Evolutionary conservation across 92 coral and sea anemone genomes (phyloP), one percentile per base, ranked within the genome.

Genomic region (Epizoanthus stellaris): DNA sequence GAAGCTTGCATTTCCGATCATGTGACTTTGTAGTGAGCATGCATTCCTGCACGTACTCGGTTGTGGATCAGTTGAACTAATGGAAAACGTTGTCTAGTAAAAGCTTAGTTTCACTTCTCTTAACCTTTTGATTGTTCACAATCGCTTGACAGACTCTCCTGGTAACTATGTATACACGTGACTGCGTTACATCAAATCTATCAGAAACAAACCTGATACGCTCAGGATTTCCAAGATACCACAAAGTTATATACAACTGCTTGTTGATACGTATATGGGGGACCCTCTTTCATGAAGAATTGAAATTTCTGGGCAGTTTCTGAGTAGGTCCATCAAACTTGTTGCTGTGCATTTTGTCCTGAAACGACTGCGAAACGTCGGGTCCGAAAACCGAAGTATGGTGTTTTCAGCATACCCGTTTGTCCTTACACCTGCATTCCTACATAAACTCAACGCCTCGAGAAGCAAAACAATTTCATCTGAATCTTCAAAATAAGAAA

Each of bases 181-280:
- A 85, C 34, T 56, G 19, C n/a, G 91, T 82, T 15, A 82, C 87
- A 71, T 88, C 73, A 57, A 88, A 88, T 59, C 87, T 80, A 83
- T 88, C 87, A 49, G 87, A 88, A 53, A 73, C 87, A 71, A 87
- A 82, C 77, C 91, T 76, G 45, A 82, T 81, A 65, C 70, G 45
- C 45, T 81, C 91, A 3, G 84, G 77, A 75, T 88, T 88, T 59
- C 91, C 91, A 77, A 88, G 85, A 82, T 81, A 77, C 91, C 87
- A 73, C 34, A 88, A 23, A 59, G 90, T 87, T 87, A 73, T 61
- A 30, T 54, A 67, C 66, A 82, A 47, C 13, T 82, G 53, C 30
- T 82, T 82, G 40, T 69, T 80, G 36, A 82, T 68, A 82, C 77
- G 73, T 52, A 82, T 76, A 56, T n/a, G 69, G 80, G 75, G 87